Base-by-base conservation (phyloP, 2,113 vertebrate species). In the Heptranchias perlo region DNA sequence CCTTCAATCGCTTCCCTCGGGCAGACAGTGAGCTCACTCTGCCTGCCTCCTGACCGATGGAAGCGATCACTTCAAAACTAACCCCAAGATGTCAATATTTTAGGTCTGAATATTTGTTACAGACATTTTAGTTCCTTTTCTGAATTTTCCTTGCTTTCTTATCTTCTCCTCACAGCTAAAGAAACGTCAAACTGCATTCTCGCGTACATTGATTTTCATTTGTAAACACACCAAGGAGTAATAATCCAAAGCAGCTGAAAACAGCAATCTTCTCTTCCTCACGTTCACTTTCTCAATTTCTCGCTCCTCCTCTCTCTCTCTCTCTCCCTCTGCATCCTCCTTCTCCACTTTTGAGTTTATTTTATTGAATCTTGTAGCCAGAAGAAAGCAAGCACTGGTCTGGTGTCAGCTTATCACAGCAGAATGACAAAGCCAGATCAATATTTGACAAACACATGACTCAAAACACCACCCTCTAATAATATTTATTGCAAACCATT, bases 401-500 rank as follows among this genome's bases (percentile, higher is more conserved):
- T 92, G 16, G 89, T 31, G 58, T 92, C 54, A 61, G 49, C n/a
- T 62, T 92, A 16, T 16, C 31, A n/a, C n/a, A 61, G 54, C 28
- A 93, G 35, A 47, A 86, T 49, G 47, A 39, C 58, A 93, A 61
- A 92, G 35, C 35, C 52, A 14, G n/a, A n/a, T n/a, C n/a, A n/a
- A n/a, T n/a, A n/a, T n/a, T n/a, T n/a, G n/a, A n/a, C n/a, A n/a
- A n/a, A n/a, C n/a, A n/a, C n/a, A n/a, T n/a, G n/a, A n/a, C n/a
- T n/a, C n/a, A n/a, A 76, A 76, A 4, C 23, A 8, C 31, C 89
- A 28, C 54, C 13, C 31, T 39, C 25, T 23, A 93, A 62, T 58
- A n/a, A 39, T 35, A 93, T 93, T 93, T 93, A 93, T 62, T 93
- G 35, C 31, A 93, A 93, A 62, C 28, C 54, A 35, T n/a, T 93